Evolutionary conservation across 2,113 vertebrate genomes (phyloP), one percentile per base, ranked within the genome.

Genomic region (Perognathus longimembris): DNA sequence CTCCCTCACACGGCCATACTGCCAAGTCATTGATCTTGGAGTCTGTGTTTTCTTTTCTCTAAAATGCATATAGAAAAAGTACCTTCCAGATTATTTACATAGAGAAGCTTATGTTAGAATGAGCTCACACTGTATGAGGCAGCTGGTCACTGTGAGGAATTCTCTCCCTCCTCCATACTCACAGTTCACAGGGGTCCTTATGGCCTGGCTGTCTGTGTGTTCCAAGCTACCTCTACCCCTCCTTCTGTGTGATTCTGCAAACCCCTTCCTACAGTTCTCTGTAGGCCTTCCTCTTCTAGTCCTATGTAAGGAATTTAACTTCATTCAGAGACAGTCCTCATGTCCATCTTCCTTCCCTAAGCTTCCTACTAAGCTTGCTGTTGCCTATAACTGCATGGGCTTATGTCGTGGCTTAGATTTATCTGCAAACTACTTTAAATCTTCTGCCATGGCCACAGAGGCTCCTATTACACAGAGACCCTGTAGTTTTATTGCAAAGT

Each of bases 251-350:
- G 30, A 59, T 17, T 40, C 80, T 76, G 32, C 50, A 32, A 59
- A n/a, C 1, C 0, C 50, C 73, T 32, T n/a, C 34, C 90, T 14
- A 3, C 1, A 24, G 3, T 22, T 34, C 64, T 71, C 38, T 2
- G 5, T 5, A 1, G 40, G 8, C 69, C 63, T 74, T 34, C 42
- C 30, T 12, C 45, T 86, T 36, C 61, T 73, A 50, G 11, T 28
- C 24, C 71, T 21, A 5, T 0, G 1, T 15, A 3, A 69, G 54
- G 15, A 11, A 6, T 54, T 77, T 26, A 30, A 50, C 24, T 15
- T 54, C 4, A 54, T 54, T 54, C 14, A 4, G 50, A 54, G 50
- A 54, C 12, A 17, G 30, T 10, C 18, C 28, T 81, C 50, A 42
- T n/a, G 40, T 38, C 42, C n/a, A 2, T 92, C 15, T 67, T 91